Percentiles rank a stretch among this genome's conserved stretches.
Conservation (phyloP, 2,113 vertebrate genomes). For the Cyprinodon variegatus region DNA sequence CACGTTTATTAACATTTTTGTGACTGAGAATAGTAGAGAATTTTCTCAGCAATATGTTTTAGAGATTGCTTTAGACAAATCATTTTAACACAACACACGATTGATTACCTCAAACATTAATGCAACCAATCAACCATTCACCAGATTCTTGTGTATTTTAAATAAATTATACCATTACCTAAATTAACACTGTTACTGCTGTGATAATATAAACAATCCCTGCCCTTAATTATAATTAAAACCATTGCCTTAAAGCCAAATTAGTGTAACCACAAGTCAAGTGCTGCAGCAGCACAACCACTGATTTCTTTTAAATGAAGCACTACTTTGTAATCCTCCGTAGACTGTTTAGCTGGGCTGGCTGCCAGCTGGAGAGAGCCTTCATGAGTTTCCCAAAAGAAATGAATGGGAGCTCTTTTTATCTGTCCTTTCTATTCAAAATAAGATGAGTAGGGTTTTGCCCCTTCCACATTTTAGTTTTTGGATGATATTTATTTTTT, state of each 20-base stretch:
- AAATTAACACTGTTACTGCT: background rate
- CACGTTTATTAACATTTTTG: too few species aligned
- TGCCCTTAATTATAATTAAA: conserved; percentile 29
- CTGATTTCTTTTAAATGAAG: conserved; percentile 37
- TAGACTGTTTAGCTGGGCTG: conserved; percentile 55
- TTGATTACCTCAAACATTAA: background rate
- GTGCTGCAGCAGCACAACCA: conserved; percentile 6
- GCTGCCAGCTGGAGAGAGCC: conserved; percentile 34
- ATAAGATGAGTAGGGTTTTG: background rate
- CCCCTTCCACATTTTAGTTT: background rate
- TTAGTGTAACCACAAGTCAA: conserved; percentile 35
- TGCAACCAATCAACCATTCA: background rate
- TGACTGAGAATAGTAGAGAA: too few species aligned
- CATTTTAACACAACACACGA: background rate
- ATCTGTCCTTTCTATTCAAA: conserved; percentile 15
- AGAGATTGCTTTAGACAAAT: background rate
- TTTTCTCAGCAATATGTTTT: background rate
- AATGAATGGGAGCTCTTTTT: conserved; percentile 25
- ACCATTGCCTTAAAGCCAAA: conserved; percentile 26
- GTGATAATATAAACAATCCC: conserved; percentile 14
- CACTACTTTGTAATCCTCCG: conserved; percentile 36
- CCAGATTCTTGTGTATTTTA: background rate
- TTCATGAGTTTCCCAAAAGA: conserved; percentile 41
- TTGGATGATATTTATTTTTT: background rate
- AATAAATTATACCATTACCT: background rate